Percentiles rank a stretch among this genome's conserved stretches.
Evolutionary conservation across 2,113 vertebrate species (phyloP).

Genomic region (Notarius lentiginosus): DNA sequence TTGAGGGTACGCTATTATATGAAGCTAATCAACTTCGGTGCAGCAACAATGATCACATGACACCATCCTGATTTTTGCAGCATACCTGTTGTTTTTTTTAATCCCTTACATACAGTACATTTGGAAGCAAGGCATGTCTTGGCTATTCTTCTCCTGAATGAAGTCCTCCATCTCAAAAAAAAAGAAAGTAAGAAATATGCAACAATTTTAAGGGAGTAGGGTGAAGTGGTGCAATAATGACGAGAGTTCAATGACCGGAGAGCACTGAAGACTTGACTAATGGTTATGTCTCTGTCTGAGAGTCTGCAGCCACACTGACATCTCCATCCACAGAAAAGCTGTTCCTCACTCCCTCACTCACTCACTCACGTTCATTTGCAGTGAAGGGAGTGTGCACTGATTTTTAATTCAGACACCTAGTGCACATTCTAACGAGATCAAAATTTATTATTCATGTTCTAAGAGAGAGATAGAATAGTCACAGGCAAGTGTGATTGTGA

Average conservation of each 20-base stretch:
- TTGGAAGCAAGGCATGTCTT: neutral
- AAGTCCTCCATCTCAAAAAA: neutral
- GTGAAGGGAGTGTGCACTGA: constrained; percentile 60
- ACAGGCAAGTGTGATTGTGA: constrained; percentile 62
- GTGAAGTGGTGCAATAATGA: neutral
- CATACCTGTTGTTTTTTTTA: neutral
- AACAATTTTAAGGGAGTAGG: neutral
- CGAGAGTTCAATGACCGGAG: neutral
- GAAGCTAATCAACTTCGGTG: neutral
- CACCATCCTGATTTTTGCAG: neutral
- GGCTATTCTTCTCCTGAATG: neutral
- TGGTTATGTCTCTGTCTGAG: neutral
- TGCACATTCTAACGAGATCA: constrained; percentile 59
- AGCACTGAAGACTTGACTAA: neutral
- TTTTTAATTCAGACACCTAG: constrained; percentile 63
- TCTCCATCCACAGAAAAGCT: constrained; percentile 4
- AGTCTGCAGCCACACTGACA: neutral
- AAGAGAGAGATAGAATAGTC: constrained; percentile 54
- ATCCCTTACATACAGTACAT: neutral
- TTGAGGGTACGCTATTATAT: neutral
- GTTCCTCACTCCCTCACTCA: neutral
- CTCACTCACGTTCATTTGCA: constrained; percentile 49
- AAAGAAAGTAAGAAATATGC: neutral
- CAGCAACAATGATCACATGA: neutral
- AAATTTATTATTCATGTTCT: constrained; percentile 67